Evolutionary conservation across 2,797 vertebrate species (phyloP).

Genomic region (Microchirus variegatus): DNA sequence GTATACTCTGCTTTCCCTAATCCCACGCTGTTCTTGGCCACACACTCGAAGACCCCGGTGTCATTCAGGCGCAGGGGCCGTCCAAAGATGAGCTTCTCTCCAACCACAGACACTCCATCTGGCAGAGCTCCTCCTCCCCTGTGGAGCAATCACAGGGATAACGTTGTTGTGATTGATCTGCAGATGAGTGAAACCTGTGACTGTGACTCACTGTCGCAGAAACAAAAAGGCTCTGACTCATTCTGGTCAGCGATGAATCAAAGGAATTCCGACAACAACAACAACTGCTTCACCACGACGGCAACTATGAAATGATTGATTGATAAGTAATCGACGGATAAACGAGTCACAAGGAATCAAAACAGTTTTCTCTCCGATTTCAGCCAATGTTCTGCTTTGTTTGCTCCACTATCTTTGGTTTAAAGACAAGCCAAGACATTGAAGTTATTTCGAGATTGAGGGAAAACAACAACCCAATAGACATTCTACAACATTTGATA

Average conservation of each 20-base stretch:
- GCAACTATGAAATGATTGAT: not conserved
- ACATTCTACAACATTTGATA: no score
- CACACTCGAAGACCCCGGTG: slow-evolving; percentile 74
- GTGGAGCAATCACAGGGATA: slow-evolving; percentile 11
- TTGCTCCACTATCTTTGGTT: not conserved
- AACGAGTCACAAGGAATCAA: not conserved
- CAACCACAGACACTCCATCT: slow-evolving; percentile 33
- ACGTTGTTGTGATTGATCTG: not conserved
- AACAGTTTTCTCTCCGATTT: no score
- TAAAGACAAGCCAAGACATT: not conserved
- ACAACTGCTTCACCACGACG: no score
- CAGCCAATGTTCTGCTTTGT: not conserved
- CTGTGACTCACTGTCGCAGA: slow-evolving; percentile 21
- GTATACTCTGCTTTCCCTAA: slow-evolving; percentile 45
- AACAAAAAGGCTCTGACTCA: slow-evolving; percentile 32
- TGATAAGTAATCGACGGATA: not conserved
- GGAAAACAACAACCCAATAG: no score
- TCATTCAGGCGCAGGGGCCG: slow-evolving; percentile 68
- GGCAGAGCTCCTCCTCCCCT: slow-evolving; percentile 73
- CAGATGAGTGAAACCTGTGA: slow-evolving; percentile 11
- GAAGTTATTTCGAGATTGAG: no score
- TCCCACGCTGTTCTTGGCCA: slow-evolving; percentile 66
- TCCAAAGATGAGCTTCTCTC: slow-evolving; percentile 66
- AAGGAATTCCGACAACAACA: not conserved
- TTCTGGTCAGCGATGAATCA: not conserved